Evolutionary conservation across 2,797 vertebrate genomes (phyloP).

Genomic region (Labroides dimidiatus): DNA sequence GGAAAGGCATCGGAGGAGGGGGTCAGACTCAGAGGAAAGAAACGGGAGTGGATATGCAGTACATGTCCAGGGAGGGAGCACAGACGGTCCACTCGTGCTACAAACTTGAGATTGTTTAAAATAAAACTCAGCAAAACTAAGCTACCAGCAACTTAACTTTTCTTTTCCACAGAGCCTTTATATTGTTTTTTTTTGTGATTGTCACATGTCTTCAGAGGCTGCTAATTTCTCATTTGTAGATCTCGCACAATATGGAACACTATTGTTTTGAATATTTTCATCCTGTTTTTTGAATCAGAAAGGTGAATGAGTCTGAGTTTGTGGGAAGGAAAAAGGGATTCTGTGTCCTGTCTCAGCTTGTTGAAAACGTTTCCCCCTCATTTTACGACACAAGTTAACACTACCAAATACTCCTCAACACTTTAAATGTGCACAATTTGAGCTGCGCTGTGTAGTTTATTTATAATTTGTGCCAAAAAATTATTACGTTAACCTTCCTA

Average conservation of each 20-base stretch:
- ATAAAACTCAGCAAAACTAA: slow-evolving; percentile 71
- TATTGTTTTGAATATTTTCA: slow-evolving; percentile 45
- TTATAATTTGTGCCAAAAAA: slow-evolving; percentile 11
- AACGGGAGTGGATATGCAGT: slow-evolving; percentile 71
- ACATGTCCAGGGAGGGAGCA: slow-evolving; percentile 68
- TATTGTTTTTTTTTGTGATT: slow-evolving; percentile 65
- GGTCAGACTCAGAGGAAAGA: slow-evolving; percentile 66
- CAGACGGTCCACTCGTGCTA: slow-evolving; percentile 69
- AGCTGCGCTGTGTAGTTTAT: slow-evolving; percentile 58
- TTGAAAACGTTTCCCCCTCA: slow-evolving; percentile 5
- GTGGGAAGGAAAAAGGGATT: slow-evolving; percentile 30
- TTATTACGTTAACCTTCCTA: slow-evolving; percentile 25
- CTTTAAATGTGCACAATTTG: slow-evolving; percentile 39
- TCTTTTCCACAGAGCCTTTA: slow-evolving; percentile 68
- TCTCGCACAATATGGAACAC: slow-evolving; percentile 65
- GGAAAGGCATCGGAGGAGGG: slow-evolving; percentile 57
- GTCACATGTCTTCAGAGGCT: slow-evolving; percentile 77
- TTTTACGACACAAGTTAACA: slow-evolving; percentile 27
- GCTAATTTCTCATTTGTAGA: slow-evolving; percentile 76
- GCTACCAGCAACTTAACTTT: slow-evolving; percentile 77
- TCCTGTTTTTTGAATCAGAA: slow-evolving; percentile 27
- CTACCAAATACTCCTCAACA: slow-evolving; percentile 39
- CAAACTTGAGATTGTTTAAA: slow-evolving; percentile 78
- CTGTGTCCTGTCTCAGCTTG: slow-evolving; percentile 28
- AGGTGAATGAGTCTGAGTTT: slow-evolving; percentile 28